phyloP scores from a whole-genome alignment of 2,797 vertebrate species.

The Enteromius radiatus region DNA sequence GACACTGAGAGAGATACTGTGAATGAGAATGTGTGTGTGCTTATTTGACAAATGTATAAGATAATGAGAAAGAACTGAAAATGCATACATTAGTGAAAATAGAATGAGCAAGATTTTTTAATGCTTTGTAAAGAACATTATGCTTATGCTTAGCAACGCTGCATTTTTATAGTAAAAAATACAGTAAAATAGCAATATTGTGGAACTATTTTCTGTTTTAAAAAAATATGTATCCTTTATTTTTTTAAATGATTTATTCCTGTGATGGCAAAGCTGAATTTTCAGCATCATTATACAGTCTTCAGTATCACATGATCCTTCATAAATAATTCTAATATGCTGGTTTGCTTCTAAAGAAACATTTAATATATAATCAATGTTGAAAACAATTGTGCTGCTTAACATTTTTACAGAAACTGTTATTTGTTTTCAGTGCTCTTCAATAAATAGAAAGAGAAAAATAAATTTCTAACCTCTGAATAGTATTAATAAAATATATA shows the following conservation, averaged over 20 bases:
- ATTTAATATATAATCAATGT: neutral
- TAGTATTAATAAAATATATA: neutral
- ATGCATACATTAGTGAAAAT: neutral
- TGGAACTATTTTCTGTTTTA: neutral
- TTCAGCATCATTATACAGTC: neutral
- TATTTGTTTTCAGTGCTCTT: neutral
- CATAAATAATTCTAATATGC: neutral
- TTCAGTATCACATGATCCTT: neutral
- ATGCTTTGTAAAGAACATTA: neutral
- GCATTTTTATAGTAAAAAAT: neutral
- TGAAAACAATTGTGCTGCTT: neutral
- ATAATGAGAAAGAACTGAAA: conserved; percentile 28
- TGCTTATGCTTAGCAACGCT: neutral
- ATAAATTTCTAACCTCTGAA: neutral
- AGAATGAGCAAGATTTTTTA: neutral
- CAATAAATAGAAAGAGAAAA: neutral
- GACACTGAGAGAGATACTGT: conserved; percentile 8
- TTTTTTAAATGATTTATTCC: too few relatives aligned
- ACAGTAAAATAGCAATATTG: neutral
- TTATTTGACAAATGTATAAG: conserved; percentile 11
- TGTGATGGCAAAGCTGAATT: neutral
- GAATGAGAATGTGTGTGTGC: conserved; percentile 8
- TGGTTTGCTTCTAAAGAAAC: neutral
- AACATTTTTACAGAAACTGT: neutral
- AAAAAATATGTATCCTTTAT: too few relatives aligned